These are phyloP conservation scores for Muscina levida DNA, from an alignment of 2,888 invertebrate genomes.

Conservation along the genomic window DNA sequence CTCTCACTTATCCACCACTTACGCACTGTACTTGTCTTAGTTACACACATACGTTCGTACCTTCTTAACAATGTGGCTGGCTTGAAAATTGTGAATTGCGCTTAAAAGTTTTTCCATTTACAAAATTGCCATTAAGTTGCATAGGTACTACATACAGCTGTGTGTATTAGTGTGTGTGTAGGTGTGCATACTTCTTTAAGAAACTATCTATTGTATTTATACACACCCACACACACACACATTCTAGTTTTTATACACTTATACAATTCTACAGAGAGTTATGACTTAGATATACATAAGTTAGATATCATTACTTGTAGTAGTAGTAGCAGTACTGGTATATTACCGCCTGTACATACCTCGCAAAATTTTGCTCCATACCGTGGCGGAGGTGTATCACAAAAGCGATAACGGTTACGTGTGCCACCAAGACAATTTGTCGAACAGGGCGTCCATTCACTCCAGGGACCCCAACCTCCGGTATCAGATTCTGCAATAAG, in stretches of 20 bases:
- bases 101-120: slow-evolving; percentile 65
- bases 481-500: slow-evolving; percentile 89
- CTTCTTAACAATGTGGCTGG: slow-evolving; percentile 52
- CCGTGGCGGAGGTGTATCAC: slow-evolving; percentile 92
- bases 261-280: not conserved
- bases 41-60: not conserved
- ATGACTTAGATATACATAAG: no score
- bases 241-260: not conserved
- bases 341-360: slow-evolving; percentile 80
- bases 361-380: slow-evolving; percentile 94
- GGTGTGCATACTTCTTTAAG: no score
- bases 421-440: slow-evolving; percentile 89
- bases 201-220: no score
- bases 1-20: slow-evolving; percentile 6
- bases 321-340: no score
- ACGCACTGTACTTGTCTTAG: not conserved
- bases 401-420: slow-evolving; percentile 90
- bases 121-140: slow-evolving; percentile 63
- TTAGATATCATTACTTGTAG: no score
- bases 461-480: slow-evolving; percentile 90
- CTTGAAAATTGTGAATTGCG: slow-evolving; percentile 54
- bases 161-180: no score
- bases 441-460: slow-evolving; percentile 92
- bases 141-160: not conserved
- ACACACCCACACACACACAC: not conserved